Percentiles rank a stretch among this genome's conserved stretches.
These are phyloP conservation scores for Neodon shergylaensis DNA, from an alignment of 2,113 vertebrate genomes.

Conservation along the genomic window DNA sequence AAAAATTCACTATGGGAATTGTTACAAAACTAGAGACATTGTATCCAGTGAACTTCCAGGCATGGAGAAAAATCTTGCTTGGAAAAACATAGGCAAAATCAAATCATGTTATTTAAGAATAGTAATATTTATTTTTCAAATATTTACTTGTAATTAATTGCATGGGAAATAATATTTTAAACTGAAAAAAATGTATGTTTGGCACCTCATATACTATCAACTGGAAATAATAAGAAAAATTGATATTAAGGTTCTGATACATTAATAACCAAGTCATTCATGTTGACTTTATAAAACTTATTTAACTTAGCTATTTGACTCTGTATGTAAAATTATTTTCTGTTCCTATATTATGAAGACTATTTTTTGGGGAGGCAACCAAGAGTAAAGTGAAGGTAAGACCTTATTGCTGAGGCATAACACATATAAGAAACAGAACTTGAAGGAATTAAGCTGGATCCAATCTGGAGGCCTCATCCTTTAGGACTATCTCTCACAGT, in stretches of 20 bases:
- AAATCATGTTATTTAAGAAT: background rate
- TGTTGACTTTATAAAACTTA: background rate
- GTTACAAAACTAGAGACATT: background rate
- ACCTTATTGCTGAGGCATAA: background rate
- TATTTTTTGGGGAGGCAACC: background rate
- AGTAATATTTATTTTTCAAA: background rate
- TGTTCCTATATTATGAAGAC: background rate
- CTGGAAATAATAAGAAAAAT: conserved; percentile 44
- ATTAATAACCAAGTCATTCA: conserved; percentile 17
- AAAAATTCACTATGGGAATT: background rate
- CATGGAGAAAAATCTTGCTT: background rate
- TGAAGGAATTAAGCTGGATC: background rate
- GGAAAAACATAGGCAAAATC: background rate
- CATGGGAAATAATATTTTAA: background rate
- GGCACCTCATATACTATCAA: background rate
- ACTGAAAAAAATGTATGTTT: background rate
- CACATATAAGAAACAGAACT: background rate
- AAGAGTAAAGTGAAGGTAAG: background rate
- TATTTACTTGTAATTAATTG: conserved; percentile 21
- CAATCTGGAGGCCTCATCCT: background rate
- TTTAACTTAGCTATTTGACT: background rate
- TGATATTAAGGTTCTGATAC: background rate
- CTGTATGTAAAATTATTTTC: background rate
- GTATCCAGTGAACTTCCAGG: background rate
- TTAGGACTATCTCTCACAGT: background rate